Evolutionary conservation across 2,797 vertebrate genomes (phyloP).

Genomic region (Helicolenus hilgendorfi): DNA sequence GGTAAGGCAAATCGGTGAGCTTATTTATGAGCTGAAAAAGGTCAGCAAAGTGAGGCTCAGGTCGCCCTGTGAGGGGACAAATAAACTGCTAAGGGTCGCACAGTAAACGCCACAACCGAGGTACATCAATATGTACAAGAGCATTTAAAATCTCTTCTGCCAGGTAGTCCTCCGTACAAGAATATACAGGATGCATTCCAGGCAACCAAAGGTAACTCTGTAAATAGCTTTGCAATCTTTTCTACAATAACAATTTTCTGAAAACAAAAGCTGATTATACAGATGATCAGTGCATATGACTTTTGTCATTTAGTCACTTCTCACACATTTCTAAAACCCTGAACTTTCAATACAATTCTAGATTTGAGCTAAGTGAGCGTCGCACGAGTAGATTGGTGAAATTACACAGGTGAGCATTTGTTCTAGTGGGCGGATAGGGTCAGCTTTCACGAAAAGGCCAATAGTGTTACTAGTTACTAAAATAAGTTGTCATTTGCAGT

Average conservation of each 20-base stretch:
- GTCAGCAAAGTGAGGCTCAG: constrained; percentile 80
- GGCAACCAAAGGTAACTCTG: constrained; percentile 83
- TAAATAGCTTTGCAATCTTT: constrained; percentile 77
- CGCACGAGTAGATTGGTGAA: constrained; percentile 53
- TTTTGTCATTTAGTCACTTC: constrained; percentile 68
- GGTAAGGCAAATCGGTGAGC: constrained; percentile 92
- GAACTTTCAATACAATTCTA: constrained; percentile 76
- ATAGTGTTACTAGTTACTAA: constrained; percentile 66
- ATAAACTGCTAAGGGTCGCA: constrained; percentile 77
- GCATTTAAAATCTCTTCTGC: constrained; percentile 77
- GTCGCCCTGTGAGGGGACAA: constrained; percentile 68
- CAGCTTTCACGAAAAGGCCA: constrained; percentile 54
- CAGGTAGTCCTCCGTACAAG: constrained; percentile 72
- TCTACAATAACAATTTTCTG: constrained; percentile 68
- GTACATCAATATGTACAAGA: constrained; percentile 82
- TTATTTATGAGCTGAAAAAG: constrained; percentile 88
- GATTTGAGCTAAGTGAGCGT: constrained; percentile 65
- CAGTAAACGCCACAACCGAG: constrained; percentile 80
- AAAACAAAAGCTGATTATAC: constrained; percentile 72
- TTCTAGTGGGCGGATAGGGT: background rate
- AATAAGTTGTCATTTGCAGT: constrained; percentile 52
- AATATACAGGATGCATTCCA: constrained; percentile 79
- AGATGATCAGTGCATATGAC: constrained; percentile 85
- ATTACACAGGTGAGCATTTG: constrained; percentile 40
- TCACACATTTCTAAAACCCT: constrained; percentile 72